phyloP scores from a whole-genome alignment of 2,888 invertebrate genomes.

The Smittia aterrima region DNA sequence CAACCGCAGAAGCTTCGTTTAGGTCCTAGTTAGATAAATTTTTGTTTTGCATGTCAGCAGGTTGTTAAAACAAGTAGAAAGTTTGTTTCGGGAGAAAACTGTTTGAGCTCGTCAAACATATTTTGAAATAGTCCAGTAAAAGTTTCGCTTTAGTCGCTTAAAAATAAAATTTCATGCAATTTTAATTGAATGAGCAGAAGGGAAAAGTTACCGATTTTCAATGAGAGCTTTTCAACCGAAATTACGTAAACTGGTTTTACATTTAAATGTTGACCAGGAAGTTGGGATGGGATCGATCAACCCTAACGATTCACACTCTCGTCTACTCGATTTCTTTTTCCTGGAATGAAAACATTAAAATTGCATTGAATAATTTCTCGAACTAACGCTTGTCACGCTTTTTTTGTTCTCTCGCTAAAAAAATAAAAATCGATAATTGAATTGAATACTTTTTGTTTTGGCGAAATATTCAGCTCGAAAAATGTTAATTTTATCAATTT shows the following conservation, averaged over 20 bases:
- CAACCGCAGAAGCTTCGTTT: neutral
- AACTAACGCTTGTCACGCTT: conserved; percentile 1
- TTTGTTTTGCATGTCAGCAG: neutral
- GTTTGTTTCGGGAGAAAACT: neutral
- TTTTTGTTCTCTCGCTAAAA: neutral
- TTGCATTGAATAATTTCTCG: neutral
- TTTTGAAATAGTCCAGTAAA: no score
- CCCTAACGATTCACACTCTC: no score
- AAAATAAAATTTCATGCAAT: neutral
- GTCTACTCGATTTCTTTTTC: neutral
- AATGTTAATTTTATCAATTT: conserved; percentile 21
- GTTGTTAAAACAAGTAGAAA: conserved; percentile 8
- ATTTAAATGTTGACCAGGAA: no score
- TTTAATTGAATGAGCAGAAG: no score
- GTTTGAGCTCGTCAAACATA: neutral
- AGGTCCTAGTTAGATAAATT: neutral
- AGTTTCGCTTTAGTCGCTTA: neutral
- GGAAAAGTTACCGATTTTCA: no score
- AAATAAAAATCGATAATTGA: neutral
- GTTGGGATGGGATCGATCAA: no score
- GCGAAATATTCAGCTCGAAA: conserved; percentile 6
- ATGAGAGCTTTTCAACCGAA: no score
- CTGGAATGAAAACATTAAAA: neutral
- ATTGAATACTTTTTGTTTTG: conserved; percentile 5
- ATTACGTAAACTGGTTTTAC: no score